Evolutionary conservation across 2,888 invertebrate genomes (phyloP).

Genomic region (Alsophila aescularia): DNA sequence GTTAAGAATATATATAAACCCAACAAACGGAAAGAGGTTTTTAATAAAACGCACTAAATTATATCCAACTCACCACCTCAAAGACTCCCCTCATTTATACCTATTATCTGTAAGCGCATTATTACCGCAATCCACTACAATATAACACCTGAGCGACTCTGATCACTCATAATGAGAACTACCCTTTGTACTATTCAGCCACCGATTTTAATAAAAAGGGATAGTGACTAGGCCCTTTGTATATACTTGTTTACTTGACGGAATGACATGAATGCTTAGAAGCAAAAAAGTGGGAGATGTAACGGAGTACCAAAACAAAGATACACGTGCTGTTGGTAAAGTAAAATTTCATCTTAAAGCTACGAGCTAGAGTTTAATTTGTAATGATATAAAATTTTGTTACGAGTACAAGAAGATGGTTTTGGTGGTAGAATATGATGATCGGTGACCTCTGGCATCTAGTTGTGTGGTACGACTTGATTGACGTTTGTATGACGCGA

Average conservation of each 20-base stretch:
- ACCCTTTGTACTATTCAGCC: slow-evolving; percentile 75
- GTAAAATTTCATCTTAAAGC: slow-evolving; percentile 40
- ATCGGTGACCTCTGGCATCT: slow-evolving; percentile 76
- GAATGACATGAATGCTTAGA: slow-evolving; percentile 75
- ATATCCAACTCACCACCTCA: slow-evolving; percentile 10
- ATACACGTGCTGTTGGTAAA: slow-evolving; percentile 39
- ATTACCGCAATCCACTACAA: slow-evolving; percentile 62
- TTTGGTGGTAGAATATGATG: slow-evolving; percentile 61
- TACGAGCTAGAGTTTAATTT: slow-evolving; percentile 44
- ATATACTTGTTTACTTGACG: slow-evolving; percentile 72
- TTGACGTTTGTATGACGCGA: slow-evolving; percentile 78
- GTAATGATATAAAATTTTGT: slow-evolving; percentile 31
- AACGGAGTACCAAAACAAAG: slow-evolving; percentile 51
- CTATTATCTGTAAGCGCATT: slow-evolving; percentile 65
- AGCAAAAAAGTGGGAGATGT: slow-evolving; percentile 69
- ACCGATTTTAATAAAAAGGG: slow-evolving; percentile 80
- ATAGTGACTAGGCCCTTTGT: slow-evolving; percentile 72
- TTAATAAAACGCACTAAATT: slow-evolving; percentile 5
- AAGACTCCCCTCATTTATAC: slow-evolving; percentile 47
- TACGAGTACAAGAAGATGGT: slow-evolving; percentile 25
- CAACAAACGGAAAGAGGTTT: background rate
- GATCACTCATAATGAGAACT: slow-evolving; percentile 77
- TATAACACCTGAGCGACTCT: slow-evolving; percentile 79
- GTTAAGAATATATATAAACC: too few species aligned
- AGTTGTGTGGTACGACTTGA: slow-evolving; percentile 71